Percentiles rank a stretch among this genome's conserved stretches.
Evolutionary conservation across 2,113 vertebrate species (phyloP).

Genomic region (Pelecanus crispus): DNA sequence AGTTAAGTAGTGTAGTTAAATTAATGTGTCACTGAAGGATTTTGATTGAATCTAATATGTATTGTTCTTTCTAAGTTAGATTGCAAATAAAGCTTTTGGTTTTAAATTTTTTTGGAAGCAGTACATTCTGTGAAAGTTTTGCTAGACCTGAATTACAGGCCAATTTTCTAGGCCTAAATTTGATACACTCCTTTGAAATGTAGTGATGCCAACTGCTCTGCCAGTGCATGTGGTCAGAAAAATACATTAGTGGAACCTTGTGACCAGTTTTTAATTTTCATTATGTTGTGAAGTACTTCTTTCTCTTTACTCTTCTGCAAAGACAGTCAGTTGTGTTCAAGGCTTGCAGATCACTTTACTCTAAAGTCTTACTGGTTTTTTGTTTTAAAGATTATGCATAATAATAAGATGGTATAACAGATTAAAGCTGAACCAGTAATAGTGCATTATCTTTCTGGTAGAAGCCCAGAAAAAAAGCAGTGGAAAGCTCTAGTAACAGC

Average conservation of each 20-base stretch:
- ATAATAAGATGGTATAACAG: not conserved
- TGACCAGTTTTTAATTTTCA: not conserved
- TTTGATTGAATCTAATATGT: not conserved
- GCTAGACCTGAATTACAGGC: not conserved
- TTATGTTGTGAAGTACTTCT: not conserved
- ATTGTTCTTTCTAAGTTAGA: not conserved
- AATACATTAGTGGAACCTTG: not conserved
- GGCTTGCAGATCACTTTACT: not conserved
- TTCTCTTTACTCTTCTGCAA: not conserved
- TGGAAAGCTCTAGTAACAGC: slow-evolving; percentile 87
- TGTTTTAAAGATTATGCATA: not conserved
- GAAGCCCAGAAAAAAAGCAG: slow-evolving; percentile 81
- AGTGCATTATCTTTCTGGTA: slow-evolving; percentile 40
- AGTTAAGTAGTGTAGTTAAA: not conserved
- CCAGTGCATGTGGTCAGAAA: not conserved
- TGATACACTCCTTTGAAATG: not conserved
- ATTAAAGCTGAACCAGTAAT: not conserved
- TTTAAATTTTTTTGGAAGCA: not conserved
- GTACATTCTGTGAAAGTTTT: not conserved
- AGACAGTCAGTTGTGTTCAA: not conserved
- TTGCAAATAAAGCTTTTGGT: not conserved
- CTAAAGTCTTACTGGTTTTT: not conserved
- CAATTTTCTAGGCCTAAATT: not conserved
- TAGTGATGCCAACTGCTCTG: not conserved
- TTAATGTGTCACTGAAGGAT: not conserved